Base-by-base conservation (phyloP, 2,888 invertebrate species). In the Rhaphigaster nebulosa region DNA sequence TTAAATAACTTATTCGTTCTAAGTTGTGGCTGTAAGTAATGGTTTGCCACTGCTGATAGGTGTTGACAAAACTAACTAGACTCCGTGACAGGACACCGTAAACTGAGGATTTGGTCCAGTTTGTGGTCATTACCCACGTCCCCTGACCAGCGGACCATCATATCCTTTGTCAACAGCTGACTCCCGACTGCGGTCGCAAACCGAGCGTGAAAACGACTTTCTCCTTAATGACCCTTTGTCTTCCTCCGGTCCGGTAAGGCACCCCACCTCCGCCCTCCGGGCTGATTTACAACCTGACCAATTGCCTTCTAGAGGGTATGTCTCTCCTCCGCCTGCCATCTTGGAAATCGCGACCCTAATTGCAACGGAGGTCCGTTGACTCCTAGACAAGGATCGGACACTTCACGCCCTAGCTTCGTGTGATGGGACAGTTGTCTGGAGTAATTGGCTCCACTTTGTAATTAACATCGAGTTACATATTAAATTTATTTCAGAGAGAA, bases 201-300 rank as follows among this genome's bases (percentile, higher is more conserved):
- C 90, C 80, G 87, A 90, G 54, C 90, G 90, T 90, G 90, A 90
- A 90, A 90, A 90, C 90, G 84, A 52, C 90, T 90, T 90, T 90
- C 90, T 87, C 90, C 84, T 52, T 90, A 90, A 90, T 84, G 54
- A 90, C 84, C 87, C 90, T 90, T 90, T 90, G 90, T 90, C 90
- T 90, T 87, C 80, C 76, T 38, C 80, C 56, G 90, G 38, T 29
- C 34, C 45, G 38, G 80, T 34, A 80, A 54, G 90, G 41, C 80
- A 45, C 70, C 34, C 90, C 54, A 23, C 34, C 88, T 18, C 54
- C 50, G 34, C 29, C 38, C 23, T n/a, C 54, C 23, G 20, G 60
- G 18, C n/a, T 29, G 29, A 65, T 65, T 65, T 80, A 80, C 80
- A 80, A 26, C 26, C 38, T 41, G 65, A 65, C 34, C 70, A 76